These are phyloP conservation scores for Sebastes diploproa DNA, from an alignment of 2,797 vertebrate genomes.

Conservation along the genomic window DNA sequence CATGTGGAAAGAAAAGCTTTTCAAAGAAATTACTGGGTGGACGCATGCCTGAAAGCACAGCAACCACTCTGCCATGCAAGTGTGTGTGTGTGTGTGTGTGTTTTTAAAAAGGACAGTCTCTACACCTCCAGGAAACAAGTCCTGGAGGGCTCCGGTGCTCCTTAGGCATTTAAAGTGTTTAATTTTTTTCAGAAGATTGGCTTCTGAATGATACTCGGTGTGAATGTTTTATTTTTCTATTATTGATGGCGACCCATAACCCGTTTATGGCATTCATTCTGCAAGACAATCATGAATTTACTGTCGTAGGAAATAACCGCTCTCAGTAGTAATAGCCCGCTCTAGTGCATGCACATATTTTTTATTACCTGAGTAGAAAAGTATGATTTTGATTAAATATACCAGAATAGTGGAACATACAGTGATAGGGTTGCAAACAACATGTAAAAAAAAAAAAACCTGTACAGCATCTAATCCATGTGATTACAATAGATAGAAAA, in stretches of 20 bases:
- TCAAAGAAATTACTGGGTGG: constrained; percentile 43
- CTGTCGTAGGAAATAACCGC: not conserved
- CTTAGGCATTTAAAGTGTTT: constrained; percentile 10
- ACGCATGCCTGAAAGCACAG: constrained; percentile 19
- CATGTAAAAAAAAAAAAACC: not conserved
- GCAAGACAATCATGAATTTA: constrained; percentile 3
- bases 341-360: not conserved
- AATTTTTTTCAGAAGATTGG: not conserved
- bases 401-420: not conserved
- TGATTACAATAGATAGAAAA: constrained; percentile 12
- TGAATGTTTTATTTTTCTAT: constrained; percentile 21
- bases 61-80: constrained; percentile 21
- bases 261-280: constrained; percentile 3
- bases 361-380: not conserved
- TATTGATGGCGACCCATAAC: not conserved
- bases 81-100: not conserved
- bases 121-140: constrained; percentile 12
- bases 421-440: not conserved
- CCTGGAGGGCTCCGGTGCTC: not conserved
- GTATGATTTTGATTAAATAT: not conserved
- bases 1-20: constrained; percentile 46
- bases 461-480: not conserved
- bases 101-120: constrained; percentile 30
- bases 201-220: not conserved
- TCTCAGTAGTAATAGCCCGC: not conserved